Conservation (phyloP, 2,888 invertebrate genomes). For the Drosophila subsilvestris region DNA sequence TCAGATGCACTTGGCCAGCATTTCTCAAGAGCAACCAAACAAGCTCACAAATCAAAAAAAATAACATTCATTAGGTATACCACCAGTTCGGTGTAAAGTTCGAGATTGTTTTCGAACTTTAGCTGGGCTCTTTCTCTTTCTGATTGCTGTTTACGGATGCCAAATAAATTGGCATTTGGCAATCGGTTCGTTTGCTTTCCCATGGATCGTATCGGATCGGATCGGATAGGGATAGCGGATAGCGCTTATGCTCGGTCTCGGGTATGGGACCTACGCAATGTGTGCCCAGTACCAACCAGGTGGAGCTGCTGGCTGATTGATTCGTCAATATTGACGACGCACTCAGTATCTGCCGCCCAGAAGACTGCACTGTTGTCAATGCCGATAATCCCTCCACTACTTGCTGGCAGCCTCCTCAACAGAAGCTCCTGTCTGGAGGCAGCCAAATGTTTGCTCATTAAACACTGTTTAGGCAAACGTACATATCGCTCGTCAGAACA, state of each 20-base stretch:
- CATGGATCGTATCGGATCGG: conserved; percentile 29
- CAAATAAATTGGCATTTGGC: conserved; percentile 71
- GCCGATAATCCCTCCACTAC: background rate
- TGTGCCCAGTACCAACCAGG: conserved; percentile 52
- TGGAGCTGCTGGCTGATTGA: conserved; percentile 71
- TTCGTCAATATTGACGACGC: conserved; percentile 75
- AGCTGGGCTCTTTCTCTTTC: conserved; percentile 20
- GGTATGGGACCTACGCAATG: conserved; percentile 73
- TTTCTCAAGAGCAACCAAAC: conserved; percentile 26
- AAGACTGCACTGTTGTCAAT: conserved; percentile 31
- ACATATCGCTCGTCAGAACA: conserved; percentile 57
- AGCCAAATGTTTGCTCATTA: conserved; percentile 56
- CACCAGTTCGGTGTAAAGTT: conserved; percentile 16
- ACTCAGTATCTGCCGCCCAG: conserved; percentile 45
- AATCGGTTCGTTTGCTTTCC: conserved; percentile 49
- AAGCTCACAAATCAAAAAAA: conserved; percentile 40
- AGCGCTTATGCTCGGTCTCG: conserved; percentile 18
- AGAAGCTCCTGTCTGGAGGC: conserved; percentile 9
- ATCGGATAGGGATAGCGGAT: conserved; percentile 9
- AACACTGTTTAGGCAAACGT: conserved; percentile 56
- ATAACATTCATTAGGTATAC: conserved; percentile 48
- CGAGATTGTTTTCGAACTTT: conserved; percentile 11
- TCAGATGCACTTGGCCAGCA: conserved; percentile 25
- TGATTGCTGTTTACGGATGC: conserved; percentile 42
- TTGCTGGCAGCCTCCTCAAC: background rate